Evolutionary conservation across 2,888 invertebrate species (phyloP), one percentile per base, ranked within the genome.

Genomic region (Heterodera filipjevi): DNA sequence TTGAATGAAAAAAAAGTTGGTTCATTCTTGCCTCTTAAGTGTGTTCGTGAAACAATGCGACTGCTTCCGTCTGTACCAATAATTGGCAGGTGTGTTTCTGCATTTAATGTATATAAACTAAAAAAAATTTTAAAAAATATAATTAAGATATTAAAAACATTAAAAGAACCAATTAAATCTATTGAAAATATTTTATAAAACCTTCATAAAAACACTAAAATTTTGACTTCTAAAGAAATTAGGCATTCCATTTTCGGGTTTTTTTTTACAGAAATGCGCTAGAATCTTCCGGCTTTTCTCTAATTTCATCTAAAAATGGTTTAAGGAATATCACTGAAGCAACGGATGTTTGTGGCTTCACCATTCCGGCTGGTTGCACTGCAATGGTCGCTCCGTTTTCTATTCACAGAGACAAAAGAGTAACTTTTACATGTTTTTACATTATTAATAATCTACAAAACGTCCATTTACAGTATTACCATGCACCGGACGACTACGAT

Each of bases 401-500:
- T 27, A 83, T 90, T 12, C 90, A 91, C 78, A 81, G 89, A 33
- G 89, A 90, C 81, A 83, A 81, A 19, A 39, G 77, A 35, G 77
- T 90, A 78, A 35, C 44, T 39, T 16, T n/a, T 32, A 30, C 33
- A 71, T 73, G 27, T 75, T 59, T 75, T 12, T 14, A 44, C 16
- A 12, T 14, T 8, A 64, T 64, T 22, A 59, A 3, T 14, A 75
- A 22, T 53, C n/a, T 64, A 66, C 16, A 22, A 39, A 2, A 30
- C 30, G n/a, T 66, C 2, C 3, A 22, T 19, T 8, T 82, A 64
- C 64, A 78, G 76, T 79, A 77, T 59, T 83, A 86, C 80, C 89
- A 90, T 0, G 87, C 90, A 71, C 90, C 90, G 1, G 87, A 90
- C 22, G 84, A 70, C 46, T 91, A 90, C 84, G 89, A 90, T 79